Evolutionary conservation across 1,140 invertebrate species (phyloP), one percentile per base, ranked within the genome.

Genomic region (Temnothorax longispinosus): DNA sequence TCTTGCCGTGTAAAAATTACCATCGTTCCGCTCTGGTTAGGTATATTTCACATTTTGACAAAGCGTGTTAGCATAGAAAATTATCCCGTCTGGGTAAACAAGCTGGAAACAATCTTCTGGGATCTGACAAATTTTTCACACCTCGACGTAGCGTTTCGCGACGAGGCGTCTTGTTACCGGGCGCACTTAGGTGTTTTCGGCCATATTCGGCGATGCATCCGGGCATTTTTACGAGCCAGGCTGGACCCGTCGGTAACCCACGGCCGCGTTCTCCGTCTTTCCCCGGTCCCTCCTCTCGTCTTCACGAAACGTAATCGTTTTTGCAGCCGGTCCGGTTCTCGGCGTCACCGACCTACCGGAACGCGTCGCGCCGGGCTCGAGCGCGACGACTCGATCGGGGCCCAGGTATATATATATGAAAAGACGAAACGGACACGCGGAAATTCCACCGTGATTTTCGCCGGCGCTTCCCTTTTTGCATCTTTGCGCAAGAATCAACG

Each of bases 271-370:
- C 58, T 71, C 35, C 47, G 13, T 87, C 54, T 35, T 6, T 38
- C 52, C 75, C 56, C 32, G 3, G 8, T 67, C 47, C 52, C 38
- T 21, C 10, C 85, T 44, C 18, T 56, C 27, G 0, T 71, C 27
- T 32, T 89, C 78, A 58, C 89, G 86, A 90, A 90, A 90, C 88
- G 74, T 74, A 82, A 86, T 88, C 62, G 88, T 92, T 92, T 91
- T 89, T 91, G 77, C 62, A 71, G 87, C 69, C 65, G 65, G 82
- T 88, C 91, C 89, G 89, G 86, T 88, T 88, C 85, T 89, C 60
- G 82, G 71, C 84, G 86, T 88, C 86, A 89, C 87, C 89, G 87
- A 89, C 81, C 89, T 90, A 90, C 89, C 89, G 89, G 89, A 90
- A 90, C 89, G 86, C 88, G 72, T 88, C 86, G 80, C 88, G 81